phyloP scores from a whole-genome alignment of 2,113 vertebrate genomes.

The Charina bottae region DNA sequence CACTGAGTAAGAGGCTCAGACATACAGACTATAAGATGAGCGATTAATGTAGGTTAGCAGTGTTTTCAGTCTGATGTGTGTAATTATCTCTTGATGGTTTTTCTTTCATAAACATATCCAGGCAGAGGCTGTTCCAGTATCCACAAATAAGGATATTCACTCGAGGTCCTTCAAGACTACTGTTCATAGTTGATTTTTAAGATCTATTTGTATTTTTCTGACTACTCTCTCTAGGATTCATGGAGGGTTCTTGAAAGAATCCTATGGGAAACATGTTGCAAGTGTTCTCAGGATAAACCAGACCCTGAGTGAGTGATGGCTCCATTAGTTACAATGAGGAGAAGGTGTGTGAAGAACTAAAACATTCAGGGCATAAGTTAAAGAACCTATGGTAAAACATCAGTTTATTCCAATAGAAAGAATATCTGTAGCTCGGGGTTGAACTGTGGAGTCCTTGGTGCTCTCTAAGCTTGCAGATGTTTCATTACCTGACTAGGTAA shows the following conservation, averaged over 20 bases:
- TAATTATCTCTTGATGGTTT: neutral
- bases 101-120: neutral
- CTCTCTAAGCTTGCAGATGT: too few species aligned
- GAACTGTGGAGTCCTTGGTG: too few species aligned
- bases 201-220: neutral
- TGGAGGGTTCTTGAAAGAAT: neutral
- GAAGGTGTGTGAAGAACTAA: neutral
- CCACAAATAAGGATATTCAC: neutral
- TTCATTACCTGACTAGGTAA: too few species aligned
- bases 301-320: neutral
- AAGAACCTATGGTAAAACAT: neutral
- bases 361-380: neutral
- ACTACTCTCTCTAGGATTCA: too few species aligned
- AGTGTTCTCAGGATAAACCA: neutral
- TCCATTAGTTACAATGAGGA: neutral
- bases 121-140: too few species aligned
- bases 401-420: neutral
- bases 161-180: neutral
- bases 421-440: too few species aligned
- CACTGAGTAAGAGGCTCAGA: neutral
- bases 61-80: neutral
- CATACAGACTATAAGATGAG: neutral
- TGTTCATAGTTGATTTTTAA: neutral
- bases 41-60: neutral
- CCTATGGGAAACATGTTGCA: neutral